These are phyloP conservation scores for Parotocinclus haroldoi DNA, from an alignment of 2,797 vertebrate genomes.

Conservation along the genomic window DNA sequence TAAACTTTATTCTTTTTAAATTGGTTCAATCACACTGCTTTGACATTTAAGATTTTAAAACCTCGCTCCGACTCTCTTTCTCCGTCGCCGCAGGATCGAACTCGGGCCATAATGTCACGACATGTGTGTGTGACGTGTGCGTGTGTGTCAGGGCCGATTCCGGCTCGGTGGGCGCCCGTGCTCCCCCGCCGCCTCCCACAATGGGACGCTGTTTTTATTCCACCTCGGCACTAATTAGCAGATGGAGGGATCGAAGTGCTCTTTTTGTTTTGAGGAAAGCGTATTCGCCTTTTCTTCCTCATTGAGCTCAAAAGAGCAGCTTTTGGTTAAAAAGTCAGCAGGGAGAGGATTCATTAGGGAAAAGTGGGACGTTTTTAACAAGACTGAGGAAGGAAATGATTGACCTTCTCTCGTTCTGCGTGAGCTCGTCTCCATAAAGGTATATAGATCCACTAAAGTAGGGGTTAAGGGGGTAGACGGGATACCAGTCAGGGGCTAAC, in stretches of 20 bases:
- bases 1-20: neutral
- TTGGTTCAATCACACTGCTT: slow-evolving; percentile 26
- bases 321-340: slow-evolving; percentile 46
- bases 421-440: slow-evolving; percentile 1
- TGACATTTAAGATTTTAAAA: slow-evolving; percentile 39
- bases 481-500: too few species aligned
- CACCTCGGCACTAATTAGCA: slow-evolving; percentile 72
- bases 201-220: slow-evolving; percentile 72
- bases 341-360: slow-evolving; percentile 28
- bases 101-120: slow-evolving; percentile 69
- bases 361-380: neutral
- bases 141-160: slow-evolving; percentile 59
- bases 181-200: slow-evolving; percentile 66
- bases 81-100: slow-evolving; percentile 63
- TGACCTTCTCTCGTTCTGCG: slow-evolving; percentile 27
- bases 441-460: slow-evolving; percentile 24
- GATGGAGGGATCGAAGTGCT: slow-evolving; percentile 64
- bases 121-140: slow-evolving; percentile 75
- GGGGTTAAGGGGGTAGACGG: neutral
- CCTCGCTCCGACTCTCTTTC: slow-evolving; percentile 19
- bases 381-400: slow-evolving; percentile 11
- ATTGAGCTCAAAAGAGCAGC: slow-evolving; percentile 58
- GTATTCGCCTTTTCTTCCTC: slow-evolving; percentile 69
- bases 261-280: slow-evolving; percentile 62
- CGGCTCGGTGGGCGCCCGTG: slow-evolving; percentile 65